Evolutionary conservation across 2,113 vertebrate species (phyloP).

Genomic region (Onychostruthus taczanowskii): DNA sequence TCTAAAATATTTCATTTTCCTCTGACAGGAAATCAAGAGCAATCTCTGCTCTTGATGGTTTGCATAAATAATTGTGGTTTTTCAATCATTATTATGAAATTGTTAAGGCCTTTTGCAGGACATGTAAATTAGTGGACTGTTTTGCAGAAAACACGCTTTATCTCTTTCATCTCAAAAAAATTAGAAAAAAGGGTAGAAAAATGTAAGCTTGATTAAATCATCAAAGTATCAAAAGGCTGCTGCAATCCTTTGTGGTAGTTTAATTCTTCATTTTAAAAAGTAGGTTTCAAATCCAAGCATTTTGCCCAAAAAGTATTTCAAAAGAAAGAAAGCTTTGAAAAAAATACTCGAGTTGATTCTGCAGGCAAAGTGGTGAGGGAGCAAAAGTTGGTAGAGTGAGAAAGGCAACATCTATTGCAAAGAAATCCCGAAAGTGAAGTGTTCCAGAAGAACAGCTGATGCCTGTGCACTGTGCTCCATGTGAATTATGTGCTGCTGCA

Average conservation of each 20-base stretch:
- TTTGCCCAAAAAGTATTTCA: background rate
- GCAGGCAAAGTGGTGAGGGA: background rate
- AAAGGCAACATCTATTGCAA: background rate
- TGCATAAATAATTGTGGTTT: background rate
- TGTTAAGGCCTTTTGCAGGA: background rate
- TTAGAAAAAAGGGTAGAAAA: background rate
- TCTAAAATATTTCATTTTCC: background rate
- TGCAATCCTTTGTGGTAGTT: background rate
- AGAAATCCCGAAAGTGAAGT: background rate
- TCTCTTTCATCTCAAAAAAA: background rate
- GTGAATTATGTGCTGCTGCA: background rate
- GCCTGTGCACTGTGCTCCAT: background rate
- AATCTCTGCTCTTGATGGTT: background rate
- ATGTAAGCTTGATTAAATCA: conserved; percentile 27
- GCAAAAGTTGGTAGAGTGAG: background rate
- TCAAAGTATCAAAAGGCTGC: background rate
- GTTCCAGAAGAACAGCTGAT: background rate
- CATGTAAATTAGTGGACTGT: background rate
- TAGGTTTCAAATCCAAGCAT: background rate
- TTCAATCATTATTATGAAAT: background rate
- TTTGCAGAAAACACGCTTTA: background rate
- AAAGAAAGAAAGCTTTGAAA: background rate
- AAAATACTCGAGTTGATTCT: background rate
- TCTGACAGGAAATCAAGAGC: no score
- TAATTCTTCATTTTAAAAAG: conserved; percentile 6